These are phyloP conservation scores for Strigamia crassipes DNA, from an alignment of 2,888 invertebrate genomes.

Conservation along the genomic window DNA sequence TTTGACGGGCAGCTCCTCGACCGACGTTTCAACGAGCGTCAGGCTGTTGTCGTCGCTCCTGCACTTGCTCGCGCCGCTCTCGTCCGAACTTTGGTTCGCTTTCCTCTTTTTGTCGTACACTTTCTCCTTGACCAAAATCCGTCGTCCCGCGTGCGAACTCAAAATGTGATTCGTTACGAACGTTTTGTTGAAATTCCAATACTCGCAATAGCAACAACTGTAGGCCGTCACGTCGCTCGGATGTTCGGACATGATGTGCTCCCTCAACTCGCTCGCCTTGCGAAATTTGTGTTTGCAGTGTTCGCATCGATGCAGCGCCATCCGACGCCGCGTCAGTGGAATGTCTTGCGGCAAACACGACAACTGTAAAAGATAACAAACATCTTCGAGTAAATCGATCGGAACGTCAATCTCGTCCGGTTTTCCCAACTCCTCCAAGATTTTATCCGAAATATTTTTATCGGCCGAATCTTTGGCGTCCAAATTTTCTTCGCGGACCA, in stretches of 20 bases:
- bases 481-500: background rate
- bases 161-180: slow-evolving; percentile 5
- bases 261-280: background rate
- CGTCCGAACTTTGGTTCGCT: background rate
- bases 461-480: background rate
- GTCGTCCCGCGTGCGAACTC: background rate
- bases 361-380: slow-evolving; percentile 12
- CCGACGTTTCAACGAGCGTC: background rate
- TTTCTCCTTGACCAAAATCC: slow-evolving; percentile 33
- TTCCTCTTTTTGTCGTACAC: background rate
- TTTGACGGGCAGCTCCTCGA: background rate
- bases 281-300: slow-evolving; percentile 18
- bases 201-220: slow-evolving; percentile 40
- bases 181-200: slow-evolving; percentile 17
- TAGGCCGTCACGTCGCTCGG: background rate
- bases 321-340: background rate
- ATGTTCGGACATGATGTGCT: slow-evolving; percentile 34
- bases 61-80: background rate
- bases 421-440: background rate
- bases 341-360: slow-evolving; percentile 30
- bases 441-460: background rate
- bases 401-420: slow-evolving; percentile 18
- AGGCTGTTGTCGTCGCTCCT: background rate
- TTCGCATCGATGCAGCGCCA: background rate
- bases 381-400: slow-evolving; percentile 15